A percentile compares a stretch with the other conserved stretches of the same genome.
These are phyloP conservation scores for Palythoa heliodiscus DNA, from an alignment of 92 coral and sea anemone genomes.

Conservation along the genomic window DNA sequence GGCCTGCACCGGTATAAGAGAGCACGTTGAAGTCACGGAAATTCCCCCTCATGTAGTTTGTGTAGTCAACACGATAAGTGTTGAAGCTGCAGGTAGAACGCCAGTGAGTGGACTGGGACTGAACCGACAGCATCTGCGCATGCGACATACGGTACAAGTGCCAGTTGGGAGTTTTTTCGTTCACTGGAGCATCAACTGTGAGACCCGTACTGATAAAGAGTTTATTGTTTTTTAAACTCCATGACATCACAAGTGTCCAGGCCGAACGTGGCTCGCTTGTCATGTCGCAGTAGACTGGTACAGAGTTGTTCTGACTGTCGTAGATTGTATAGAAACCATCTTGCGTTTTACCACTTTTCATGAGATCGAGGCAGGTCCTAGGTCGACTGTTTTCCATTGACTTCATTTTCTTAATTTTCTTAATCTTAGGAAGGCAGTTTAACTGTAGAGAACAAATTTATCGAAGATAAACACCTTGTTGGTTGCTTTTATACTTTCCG, in stretches of 20 bases:
- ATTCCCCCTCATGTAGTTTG: slow-evolving; percentile 62
- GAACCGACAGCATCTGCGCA: slow-evolving; percentile 52
- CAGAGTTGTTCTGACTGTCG: slow-evolving; percentile 38
- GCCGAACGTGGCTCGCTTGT: slow-evolving; percentile 62
- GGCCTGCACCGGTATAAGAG: neutral
- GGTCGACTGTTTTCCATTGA: neutral
- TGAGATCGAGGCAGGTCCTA: slow-evolving; percentile 54
- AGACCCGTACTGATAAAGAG: slow-evolving; percentile 10
- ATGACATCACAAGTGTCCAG: slow-evolving; percentile 78
- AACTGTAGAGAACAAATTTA: neutral
- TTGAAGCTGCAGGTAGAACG: slow-evolving; percentile 73
- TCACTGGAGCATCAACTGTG: slow-evolving; percentile 49
- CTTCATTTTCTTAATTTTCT: too few relatives aligned
- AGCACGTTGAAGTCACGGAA: slow-evolving; percentile 54
- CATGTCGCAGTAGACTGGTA: slow-evolving; percentile 70
- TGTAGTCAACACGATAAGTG: slow-evolving; percentile 59
- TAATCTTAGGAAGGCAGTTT: slow-evolving; percentile 20
- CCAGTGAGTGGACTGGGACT: slow-evolving; percentile 77
- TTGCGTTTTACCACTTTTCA: slow-evolving; percentile 33
- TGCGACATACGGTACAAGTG: slow-evolving; percentile 56
- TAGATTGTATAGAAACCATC: slow-evolving; percentile 52
- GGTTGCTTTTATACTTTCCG: too few relatives aligned
- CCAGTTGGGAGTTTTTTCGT: slow-evolving; percentile 67
- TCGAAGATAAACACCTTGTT: neutral
- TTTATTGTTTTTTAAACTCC: slow-evolving; percentile 24